Evolutionary conservation across 2,113 vertebrate genomes (phyloP).

Genomic region (Notechis scutatus): DNA sequence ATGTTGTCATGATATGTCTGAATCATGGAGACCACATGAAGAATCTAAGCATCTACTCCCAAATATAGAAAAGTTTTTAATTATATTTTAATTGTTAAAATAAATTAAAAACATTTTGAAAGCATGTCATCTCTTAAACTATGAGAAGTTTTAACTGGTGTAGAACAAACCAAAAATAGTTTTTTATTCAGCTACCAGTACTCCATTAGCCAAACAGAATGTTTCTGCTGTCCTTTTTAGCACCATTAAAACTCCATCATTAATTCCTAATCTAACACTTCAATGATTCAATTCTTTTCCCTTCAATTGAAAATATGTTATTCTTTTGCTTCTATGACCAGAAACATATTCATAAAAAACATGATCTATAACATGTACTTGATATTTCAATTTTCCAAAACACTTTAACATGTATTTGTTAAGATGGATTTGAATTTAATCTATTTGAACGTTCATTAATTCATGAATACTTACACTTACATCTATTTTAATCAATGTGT

Average conservation of each 20-base stretch:
- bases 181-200: not conserved
- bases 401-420: not conserved
- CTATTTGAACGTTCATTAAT: not conserved
- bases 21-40: not conserved
- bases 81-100: not conserved
- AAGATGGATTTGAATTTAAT: not conserved
- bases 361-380: not conserved
- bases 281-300: not conserved
- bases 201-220: not conserved
- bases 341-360: not conserved
- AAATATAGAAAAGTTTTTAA: not conserved
- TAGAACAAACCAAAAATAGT: not conserved
- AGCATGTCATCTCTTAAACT: not conserved
- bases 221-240: not conserved
- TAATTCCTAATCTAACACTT: not conserved
- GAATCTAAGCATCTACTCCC: not conserved
- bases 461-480: not conserved
- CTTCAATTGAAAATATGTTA: not conserved
- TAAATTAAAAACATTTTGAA: not conserved
- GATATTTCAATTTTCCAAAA: not conserved
- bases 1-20: not conserved
- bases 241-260: not conserved
- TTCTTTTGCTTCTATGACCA: not conserved
- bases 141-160: not conserved
- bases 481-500: not conserved